Base-by-base conservation (phyloP, 2,797 vertebrate genomes). In the Gorsachius magnificus region DNA sequence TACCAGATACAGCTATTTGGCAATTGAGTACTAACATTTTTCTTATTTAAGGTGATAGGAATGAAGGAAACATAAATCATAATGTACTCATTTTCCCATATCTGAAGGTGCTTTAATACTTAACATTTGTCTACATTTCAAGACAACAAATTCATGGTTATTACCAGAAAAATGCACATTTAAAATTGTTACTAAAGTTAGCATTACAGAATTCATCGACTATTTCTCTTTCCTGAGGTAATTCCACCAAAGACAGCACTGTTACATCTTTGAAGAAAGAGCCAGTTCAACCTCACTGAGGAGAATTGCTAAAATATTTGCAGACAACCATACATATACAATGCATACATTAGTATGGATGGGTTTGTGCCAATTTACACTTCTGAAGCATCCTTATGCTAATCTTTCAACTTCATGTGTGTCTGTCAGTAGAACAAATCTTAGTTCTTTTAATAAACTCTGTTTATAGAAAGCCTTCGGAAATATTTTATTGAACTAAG, bases 41-140 rank as follows among this genome's bases (percentile, higher is more conserved):
- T 97, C 97, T 97, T 96, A 95, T 96, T 98, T 96, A 94, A 95
- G 91, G 85, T 87, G 96, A 97, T 92, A 93, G 96, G 96, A 95
- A 82, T 97, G 97, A 97, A 91, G 91, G 95, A 91, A 69, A 68
- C 94, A 97, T 97, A 97, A 97, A 97, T 98, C 97, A 97, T 78
- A 95, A 87, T 8, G 10, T 81, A 95, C 69, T 93, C 91, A 92
- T 94, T 96, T 90, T 85, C 71, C 83, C n/a, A 5, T 94, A 87
- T 65, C 91, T 83, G 33, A 75, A 90, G 29, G 56, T 88, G 38
- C 72, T 76, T 90, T 97, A 96, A 96, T 94, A 89, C 69, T 75
- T 90, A 97, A 93, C 95, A 96, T 95, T 97, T 95, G 94, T 95
- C 91, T 93, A 28, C 13, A 33, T 90, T 80, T 96, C 93, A 64